phyloP scores from a whole-genome alignment of 1,140 invertebrate genomes.

The Drosophila pseudoobscura region DNA sequence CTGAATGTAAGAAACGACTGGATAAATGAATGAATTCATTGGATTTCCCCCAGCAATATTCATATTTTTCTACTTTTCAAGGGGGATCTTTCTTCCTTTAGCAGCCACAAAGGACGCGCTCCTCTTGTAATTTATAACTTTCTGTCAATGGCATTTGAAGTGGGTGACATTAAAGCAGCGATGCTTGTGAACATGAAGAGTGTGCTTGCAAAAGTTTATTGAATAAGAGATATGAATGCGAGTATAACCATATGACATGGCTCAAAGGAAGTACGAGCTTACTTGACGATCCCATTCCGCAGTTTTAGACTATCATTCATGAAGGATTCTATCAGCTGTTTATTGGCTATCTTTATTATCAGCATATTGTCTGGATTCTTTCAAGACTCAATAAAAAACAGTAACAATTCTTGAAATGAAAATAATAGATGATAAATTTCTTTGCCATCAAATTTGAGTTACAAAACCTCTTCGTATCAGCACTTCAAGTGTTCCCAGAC shows the following conservation, averaged over 20 bases:
- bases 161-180: slow-evolving; percentile 22
- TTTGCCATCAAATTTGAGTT: no score
- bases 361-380: no score
- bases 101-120: not conserved
- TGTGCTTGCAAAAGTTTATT: slow-evolving; percentile 32
- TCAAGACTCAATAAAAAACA: no score
- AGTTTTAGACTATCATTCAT: no score
- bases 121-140: slow-evolving; percentile 20
- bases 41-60: slow-evolving; percentile 3
- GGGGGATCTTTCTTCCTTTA: slow-evolving; percentile 6
- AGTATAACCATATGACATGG: not conserved
- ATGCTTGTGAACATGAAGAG: slow-evolving; percentile 13
- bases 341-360: no score
- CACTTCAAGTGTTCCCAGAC: not conserved
- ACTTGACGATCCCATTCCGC: not conserved
- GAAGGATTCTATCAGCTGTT: no score
- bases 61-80: slow-evolving; percentile 3
- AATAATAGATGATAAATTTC: no score
- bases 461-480: no score
- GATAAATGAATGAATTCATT: slow-evolving; percentile 6
- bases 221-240: slow-evolving; percentile 23
- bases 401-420: no score
- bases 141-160: slow-evolving; percentile 8
- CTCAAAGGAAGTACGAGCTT: not conserved
- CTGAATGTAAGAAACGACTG: no score